Percentiles rank a stretch among this genome's conserved stretches.
Evolutionary conservation across 2,797 vertebrate genomes (phyloP).

Genomic region (Chloroceryle inda): DNA sequence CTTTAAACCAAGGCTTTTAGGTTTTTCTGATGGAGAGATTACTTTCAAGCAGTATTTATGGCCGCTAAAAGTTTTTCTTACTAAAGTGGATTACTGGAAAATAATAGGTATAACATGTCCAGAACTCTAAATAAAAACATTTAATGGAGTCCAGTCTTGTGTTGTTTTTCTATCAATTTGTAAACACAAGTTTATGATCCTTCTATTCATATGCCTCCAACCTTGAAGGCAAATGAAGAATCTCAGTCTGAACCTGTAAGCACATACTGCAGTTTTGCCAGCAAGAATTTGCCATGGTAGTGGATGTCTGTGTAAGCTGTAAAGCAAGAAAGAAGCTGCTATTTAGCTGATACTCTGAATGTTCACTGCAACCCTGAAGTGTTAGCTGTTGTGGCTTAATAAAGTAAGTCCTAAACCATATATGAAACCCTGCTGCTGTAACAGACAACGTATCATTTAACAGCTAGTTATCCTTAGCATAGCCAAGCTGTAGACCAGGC

Average conservation of each 20-base stretch:
- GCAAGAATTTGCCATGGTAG: background rate
- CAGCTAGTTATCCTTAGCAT: background rate
- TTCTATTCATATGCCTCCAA: background rate
- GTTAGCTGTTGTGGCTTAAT: background rate
- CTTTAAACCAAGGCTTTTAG: slow-evolving; percentile 44
- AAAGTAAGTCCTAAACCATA: background rate
- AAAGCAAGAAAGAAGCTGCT: background rate
- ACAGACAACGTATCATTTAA: background rate
- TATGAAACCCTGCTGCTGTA: accelerated
- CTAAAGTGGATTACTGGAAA: slow-evolving; percentile 63
- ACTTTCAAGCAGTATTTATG: slow-evolving; percentile 62
- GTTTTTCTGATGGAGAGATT: slow-evolving; percentile 68
- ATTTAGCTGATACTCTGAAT: background rate
- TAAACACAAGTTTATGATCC: background rate
- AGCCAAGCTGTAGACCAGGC: background rate
- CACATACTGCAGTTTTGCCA: background rate
- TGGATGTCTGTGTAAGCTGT: background rate
- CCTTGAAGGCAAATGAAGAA: background rate
- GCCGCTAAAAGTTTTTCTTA: slow-evolving; percentile 68
- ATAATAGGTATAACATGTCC: slow-evolving; percentile 44
- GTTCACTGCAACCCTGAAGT: background rate
- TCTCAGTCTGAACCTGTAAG: background rate
- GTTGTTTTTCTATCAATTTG: background rate
- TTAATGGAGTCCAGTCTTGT: background rate
- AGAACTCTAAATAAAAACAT: background rate